phyloP scores from a whole-genome alignment of 2,797 vertebrate species.

The Schizopygopsis malacanthus region DNA sequence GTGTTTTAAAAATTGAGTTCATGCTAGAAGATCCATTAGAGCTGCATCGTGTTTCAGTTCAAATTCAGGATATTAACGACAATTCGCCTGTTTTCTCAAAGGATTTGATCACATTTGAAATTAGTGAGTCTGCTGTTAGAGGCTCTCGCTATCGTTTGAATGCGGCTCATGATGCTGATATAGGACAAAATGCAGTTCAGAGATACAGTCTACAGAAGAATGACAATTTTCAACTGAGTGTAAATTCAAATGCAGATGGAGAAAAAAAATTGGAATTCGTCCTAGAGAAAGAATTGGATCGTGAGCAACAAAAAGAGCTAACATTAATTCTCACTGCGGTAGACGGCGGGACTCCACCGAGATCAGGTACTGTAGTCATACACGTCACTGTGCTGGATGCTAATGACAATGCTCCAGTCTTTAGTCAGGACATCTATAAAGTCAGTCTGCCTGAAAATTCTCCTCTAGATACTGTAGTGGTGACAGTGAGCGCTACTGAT shows the following conservation, averaged over 20 bases:
- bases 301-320: background rate
- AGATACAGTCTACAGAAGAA: slow-evolving; percentile 55
- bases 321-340: slow-evolving; percentile 23
- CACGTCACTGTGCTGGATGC: slow-evolving; percentile 43
- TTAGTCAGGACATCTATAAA: background rate
- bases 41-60: slow-evolving; percentile 68
- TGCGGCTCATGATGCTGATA: slow-evolving; percentile 72
- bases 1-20: slow-evolving; percentile 27
- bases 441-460: slow-evolving; percentile 62
- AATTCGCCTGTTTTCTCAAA: slow-evolving; percentile 73
- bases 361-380: background rate
- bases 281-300: background rate
- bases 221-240: slow-evolving; percentile 62
- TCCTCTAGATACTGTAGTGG: slow-evolving; percentile 52
- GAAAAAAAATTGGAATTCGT: slow-evolving; percentile 46
- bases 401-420: slow-evolving; percentile 37
- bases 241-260: slow-evolving; percentile 53
- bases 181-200: slow-evolving; percentile 69
- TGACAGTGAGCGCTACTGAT: slow-evolving; percentile 56
- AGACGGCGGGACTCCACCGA: slow-evolving; percentile 13
- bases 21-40: slow-evolving; percentile 45
- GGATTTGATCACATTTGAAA: slow-evolving; percentile 67
- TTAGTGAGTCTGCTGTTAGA: slow-evolving; percentile 62
- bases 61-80: slow-evolving; percentile 77
- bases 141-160: slow-evolving; percentile 68